Evolutionary conservation across 2,888 invertebrate species (phyloP).

Genomic region (Aphrophora alni): DNA sequence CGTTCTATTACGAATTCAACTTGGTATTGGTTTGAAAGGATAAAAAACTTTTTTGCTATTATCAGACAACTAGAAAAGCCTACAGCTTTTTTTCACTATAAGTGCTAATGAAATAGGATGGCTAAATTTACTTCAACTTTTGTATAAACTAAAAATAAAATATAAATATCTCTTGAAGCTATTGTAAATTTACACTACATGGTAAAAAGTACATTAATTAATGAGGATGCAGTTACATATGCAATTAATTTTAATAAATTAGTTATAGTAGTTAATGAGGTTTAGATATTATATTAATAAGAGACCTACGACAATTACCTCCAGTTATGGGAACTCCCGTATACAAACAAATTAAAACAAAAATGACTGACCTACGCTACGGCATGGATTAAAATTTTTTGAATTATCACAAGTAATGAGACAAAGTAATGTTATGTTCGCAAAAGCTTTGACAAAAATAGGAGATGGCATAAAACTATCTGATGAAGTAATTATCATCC

Average conservation of each 20-base stretch:
- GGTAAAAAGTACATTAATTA: conserved; percentile 25
- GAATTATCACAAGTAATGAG: conserved; percentile 54
- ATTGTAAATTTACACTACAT: not conserved
- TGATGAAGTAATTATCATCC: conserved; percentile 44
- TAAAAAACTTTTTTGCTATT: conserved; percentile 46
- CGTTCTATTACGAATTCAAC: conserved; percentile 37
- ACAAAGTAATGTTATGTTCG: conserved; percentile 53
- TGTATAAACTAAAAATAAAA: no score
- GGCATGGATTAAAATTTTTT: conserved; percentile 54
- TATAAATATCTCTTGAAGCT: not conserved
- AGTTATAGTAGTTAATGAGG: conserved; percentile 54
- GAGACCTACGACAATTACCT: conserved; percentile 55
- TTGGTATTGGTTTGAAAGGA: conserved; percentile 37
- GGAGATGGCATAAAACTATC: conserved; percentile 50
- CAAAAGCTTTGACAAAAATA: conserved; percentile 53
- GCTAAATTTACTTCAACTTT: not conserved
- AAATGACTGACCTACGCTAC: conserved; percentile 50
- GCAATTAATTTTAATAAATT: conserved; percentile 53
- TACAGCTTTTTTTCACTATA: conserved; percentile 31
- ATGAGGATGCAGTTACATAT: conserved; percentile 40
- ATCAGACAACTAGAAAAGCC: conserved; percentile 37
- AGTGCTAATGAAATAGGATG: conserved; percentile 26
- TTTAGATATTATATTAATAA: conserved; percentile 54
- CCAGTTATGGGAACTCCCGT: conserved; percentile 54
- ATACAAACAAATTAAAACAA: conserved; percentile 49